These are phyloP conservation scores for Gila robusta DNA, from an alignment of 2,797 vertebrate genomes.

Conservation along the genomic window DNA sequence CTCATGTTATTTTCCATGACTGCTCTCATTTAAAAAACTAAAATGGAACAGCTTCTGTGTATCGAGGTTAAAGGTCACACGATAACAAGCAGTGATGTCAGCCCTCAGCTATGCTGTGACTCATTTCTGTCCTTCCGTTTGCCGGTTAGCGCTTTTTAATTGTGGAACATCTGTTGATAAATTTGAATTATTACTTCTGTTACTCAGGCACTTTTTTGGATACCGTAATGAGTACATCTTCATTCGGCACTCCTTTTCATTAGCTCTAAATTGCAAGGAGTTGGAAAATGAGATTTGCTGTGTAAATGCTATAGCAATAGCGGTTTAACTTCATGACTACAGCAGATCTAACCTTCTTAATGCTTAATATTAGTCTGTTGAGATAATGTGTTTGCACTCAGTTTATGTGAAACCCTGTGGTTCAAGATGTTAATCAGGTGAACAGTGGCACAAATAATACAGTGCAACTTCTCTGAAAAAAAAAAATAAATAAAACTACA, in stretches of 20 bases:
- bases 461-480: background rate
- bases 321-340: background rate
- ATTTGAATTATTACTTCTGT: constrained; percentile 43
- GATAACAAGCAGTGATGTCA: constrained; percentile 67
- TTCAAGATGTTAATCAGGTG: background rate
- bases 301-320: constrained; percentile 53
- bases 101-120: constrained; percentile 53
- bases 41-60: background rate
- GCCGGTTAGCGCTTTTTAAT: constrained; percentile 51
- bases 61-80: constrained; percentile 64
- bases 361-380: background rate
- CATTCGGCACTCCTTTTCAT: constrained; percentile 25
- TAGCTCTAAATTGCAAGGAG: constrained; percentile 30
- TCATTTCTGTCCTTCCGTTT: constrained; percentile 50
- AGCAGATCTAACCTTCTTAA: background rate
- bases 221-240: constrained; percentile 52
- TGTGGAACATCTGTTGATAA: constrained; percentile 51
- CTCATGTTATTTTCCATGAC: background rate
- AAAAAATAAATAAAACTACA: background rate
- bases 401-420: background rate
- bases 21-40: background rate
- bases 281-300: constrained; percentile 54
- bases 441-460: background rate
- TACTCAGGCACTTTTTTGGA: constrained; percentile 41
- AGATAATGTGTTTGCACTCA: background rate